These are phyloP conservation scores for Isichthys henryi DNA, from an alignment of 2,113 vertebrate species.

Conservation along the genomic window DNA sequence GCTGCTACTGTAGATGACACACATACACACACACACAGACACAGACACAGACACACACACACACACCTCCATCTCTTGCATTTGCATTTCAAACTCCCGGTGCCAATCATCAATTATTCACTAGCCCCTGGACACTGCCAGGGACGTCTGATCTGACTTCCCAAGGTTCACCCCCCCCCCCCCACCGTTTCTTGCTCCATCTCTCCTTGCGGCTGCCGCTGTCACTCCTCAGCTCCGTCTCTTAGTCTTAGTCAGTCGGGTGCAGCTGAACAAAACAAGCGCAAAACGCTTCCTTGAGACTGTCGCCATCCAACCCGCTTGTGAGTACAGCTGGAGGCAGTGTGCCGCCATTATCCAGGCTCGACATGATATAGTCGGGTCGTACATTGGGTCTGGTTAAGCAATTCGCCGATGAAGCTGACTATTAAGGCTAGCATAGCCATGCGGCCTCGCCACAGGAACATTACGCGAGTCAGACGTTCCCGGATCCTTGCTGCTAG, in stretches of 20 bases:
- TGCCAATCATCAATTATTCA: slow-evolving; percentile 74
- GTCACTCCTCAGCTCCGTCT: not conserved
- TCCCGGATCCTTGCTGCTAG: not conserved
- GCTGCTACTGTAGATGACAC: not conserved
- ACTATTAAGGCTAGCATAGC: not conserved
- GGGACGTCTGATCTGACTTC: slow-evolving; percentile 57
- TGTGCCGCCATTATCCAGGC: not conserved
- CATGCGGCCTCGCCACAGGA: not conserved
- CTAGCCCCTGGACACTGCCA: slow-evolving; percentile 56
- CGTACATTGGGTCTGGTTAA: not conserved
- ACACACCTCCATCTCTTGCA: slow-evolving; percentile 60
- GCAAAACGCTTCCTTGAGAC: not conserved
- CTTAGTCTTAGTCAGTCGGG: slow-evolving; percentile 10
- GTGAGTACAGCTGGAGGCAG: not conserved
- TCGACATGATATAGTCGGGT: not conserved
- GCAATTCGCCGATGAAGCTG: not conserved
- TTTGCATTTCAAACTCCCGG: slow-evolving; percentile 77
- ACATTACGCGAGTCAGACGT: not conserved
- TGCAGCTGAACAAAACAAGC: not conserved
- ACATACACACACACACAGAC: not conserved
- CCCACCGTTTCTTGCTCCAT: not conserved
- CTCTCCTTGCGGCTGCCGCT: not conserved
- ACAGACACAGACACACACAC: not conserved
- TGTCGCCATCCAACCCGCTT: not conserved
- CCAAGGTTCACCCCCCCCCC: slow-evolving; percentile 42